Percentiles rank a stretch among this genome's conserved stretches.
phyloP scores from a whole-genome alignment of 1,140 invertebrate genomes.

The Teleopsis dalmanni region DNA sequence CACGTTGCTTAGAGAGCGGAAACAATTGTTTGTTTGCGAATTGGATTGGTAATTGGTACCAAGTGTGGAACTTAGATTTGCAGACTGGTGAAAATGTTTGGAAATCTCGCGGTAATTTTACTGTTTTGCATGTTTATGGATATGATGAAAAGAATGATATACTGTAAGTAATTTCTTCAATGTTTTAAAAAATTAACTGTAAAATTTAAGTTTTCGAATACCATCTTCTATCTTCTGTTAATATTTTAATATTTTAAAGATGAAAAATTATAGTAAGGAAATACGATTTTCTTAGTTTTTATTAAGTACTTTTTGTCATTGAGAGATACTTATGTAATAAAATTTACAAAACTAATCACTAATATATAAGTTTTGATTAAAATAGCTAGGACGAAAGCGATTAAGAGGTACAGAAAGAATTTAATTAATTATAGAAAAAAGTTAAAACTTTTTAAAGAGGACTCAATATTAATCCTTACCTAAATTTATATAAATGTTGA shows the following conservation, averaged over 20 bases:
- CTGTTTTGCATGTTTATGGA: slow-evolving; percentile 26
- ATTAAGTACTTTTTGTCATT: no score
- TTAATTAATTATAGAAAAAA: no score
- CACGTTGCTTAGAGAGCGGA: slow-evolving; percentile 23
- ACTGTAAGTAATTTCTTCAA: slow-evolving; percentile 22
- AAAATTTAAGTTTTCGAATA: background rate
- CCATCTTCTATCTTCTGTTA: background rate
- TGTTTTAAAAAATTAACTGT: background rate
- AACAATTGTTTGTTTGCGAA: slow-evolving; percentile 28
- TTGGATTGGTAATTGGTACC: slow-evolving; percentile 36
- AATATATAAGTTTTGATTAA: no score
- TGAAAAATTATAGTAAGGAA: no score
- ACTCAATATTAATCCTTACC: no score
- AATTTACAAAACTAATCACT: no score
- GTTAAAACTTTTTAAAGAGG: no score
- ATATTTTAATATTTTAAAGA: background rate
- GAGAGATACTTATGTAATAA: no score
- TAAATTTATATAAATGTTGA: no score
- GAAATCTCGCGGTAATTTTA: slow-evolving; percentile 27
- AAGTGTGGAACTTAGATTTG: slow-evolving; percentile 36
- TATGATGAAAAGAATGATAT: slow-evolving; percentile 33
- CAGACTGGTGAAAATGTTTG: slow-evolving; percentile 28
- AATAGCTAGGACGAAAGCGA: no score
- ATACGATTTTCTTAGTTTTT: no score
- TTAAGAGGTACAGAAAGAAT: no score